Base-by-base conservation (phyloP, 1,140 invertebrate genomes). In the Drosophila asahinai region DNA sequence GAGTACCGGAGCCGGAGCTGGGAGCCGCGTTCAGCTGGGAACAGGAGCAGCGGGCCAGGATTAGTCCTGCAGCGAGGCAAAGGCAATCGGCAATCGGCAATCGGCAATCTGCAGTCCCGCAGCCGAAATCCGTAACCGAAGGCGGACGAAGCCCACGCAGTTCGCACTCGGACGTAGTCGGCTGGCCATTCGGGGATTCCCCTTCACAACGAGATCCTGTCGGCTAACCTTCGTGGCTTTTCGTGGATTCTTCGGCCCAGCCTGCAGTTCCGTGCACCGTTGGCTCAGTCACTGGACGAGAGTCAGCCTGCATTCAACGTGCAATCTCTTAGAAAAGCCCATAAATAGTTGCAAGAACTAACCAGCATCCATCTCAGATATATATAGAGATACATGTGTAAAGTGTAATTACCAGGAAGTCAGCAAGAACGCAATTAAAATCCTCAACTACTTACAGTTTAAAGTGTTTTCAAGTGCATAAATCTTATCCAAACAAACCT, bases 291-390 rank as follows among this genome's bases (percentile, higher is more conserved):
- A 79, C 61, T 80, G 71, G 86, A 91, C 86, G 86, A 90, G 62
- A 66, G 75, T 87, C 86, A 75, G 70, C 22, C 81, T 84, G 84
- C 84, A 87, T 89, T 86, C 86, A 89, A 90, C 86, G 76, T 82
- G 52, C 43, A 54, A 73, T 54, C 73, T 84, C 58, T 61, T 47
- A n/a, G 19, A 54, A 54, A 14, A 55, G 14, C 14, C 4, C 19
- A 68, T 27, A 17, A 9, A 11, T 9, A 48, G 19, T 14, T 48
- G 52, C 55, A 65, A 9, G 11, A 59, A 43, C 54, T 68, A 38
- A 58, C 43, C 36, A 55, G 59, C 71, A 58, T 36, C 30, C 9
- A 38, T 3, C 54, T 3, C 54, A 64, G 49, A 49, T 59, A 60
- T 55, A 58, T 52, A 57, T 19, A 42, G 9, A 36, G 11, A 36